Evolutionary conservation across 2,888 invertebrate species (phyloP).

Genomic region (Brachyopa scutellaris): DNA sequence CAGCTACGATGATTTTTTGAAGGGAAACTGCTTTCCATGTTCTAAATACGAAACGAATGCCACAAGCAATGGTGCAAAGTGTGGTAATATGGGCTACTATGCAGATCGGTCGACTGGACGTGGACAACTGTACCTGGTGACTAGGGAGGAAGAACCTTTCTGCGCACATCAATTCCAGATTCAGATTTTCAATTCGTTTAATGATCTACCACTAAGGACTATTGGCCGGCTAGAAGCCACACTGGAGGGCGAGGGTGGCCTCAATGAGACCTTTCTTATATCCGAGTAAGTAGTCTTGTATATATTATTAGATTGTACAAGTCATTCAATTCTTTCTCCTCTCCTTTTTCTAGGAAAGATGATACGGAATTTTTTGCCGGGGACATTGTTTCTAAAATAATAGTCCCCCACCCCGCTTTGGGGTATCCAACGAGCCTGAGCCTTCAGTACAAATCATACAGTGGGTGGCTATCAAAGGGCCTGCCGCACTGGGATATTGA

Average conservation of each 20-base stretch:
- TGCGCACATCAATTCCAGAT: slow-evolving; percentile 96
- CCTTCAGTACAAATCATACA: slow-evolving; percentile 93
- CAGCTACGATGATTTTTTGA: slow-evolving; percentile 91
- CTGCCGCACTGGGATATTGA: slow-evolving; percentile 90
- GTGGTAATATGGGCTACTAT: slow-evolving; percentile 97
- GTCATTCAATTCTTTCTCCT: background rate
- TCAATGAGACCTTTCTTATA: slow-evolving; percentile 94
- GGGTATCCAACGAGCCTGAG: slow-evolving; percentile 88
- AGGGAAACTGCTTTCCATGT: slow-evolving; percentile 90
- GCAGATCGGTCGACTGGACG: slow-evolving; percentile 92
- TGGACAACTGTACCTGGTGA: slow-evolving; percentile 93
- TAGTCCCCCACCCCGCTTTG: slow-evolving; percentile 94
- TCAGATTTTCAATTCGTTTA: slow-evolving; percentile 89
- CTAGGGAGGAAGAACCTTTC: slow-evolving; percentile 95
- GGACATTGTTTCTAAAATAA: slow-evolving; percentile 89
- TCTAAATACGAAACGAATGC: slow-evolving; percentile 78
- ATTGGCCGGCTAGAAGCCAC: slow-evolving; percentile 90
- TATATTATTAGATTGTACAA: background rate
- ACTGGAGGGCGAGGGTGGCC: slow-evolving; percentile 89
- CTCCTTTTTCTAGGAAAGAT: slow-evolving; percentile 85
- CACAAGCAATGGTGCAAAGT: slow-evolving; percentile 82
- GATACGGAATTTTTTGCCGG: slow-evolving; percentile 89
- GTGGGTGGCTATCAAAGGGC: slow-evolving; percentile 94
- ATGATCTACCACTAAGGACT: slow-evolving; percentile 84
- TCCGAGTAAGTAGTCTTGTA: slow-evolving; percentile 86